Percentiles rank a stretch among this genome's conserved stretches.
phyloP scores from a whole-genome alignment of 1,140 invertebrate species.

The Monochamus saltuarius region DNA sequence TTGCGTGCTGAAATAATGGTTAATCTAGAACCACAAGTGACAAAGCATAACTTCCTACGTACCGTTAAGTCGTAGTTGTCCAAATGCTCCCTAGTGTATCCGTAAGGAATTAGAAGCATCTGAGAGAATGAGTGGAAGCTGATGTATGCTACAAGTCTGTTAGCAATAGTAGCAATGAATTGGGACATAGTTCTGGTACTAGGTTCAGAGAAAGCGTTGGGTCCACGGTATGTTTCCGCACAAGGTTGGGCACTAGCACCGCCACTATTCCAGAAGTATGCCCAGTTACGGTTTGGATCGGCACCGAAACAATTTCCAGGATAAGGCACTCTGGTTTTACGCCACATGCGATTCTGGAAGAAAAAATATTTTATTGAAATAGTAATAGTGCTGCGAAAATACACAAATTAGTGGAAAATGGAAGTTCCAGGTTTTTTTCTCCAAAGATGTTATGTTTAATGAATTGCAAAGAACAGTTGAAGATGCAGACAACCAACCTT shows the following conservation, averaged over 20 bases:
- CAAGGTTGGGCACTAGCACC: conserved; percentile 71
- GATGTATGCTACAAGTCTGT: conserved; percentile 67
- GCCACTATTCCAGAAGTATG: conserved; percentile 65
- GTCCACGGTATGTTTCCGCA: conserved; percentile 69
- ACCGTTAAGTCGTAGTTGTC: conserved; percentile 65
- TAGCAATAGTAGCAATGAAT: conserved; percentile 54
- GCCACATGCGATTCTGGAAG: conserved; percentile 66
- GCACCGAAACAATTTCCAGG: conserved; percentile 58
- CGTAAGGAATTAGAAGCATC: conserved; percentile 70
- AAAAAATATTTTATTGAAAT: no score
- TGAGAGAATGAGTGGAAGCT: conserved; percentile 78
- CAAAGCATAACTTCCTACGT: conserved; percentile 27
- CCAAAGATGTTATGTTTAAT: no score
- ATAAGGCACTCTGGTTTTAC: conserved; percentile 66
- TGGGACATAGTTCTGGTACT: conserved; percentile 64
- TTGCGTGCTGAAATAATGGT: conserved; percentile 50
- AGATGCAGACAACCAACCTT: no score
- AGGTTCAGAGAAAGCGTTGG: conserved; percentile 69
- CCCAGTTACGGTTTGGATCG: conserved; percentile 77
- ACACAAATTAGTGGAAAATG: no score
- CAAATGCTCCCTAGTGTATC: conserved; percentile 60
- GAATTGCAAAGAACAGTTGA: no score
- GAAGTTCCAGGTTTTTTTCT: no score
- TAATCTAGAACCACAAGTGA: no score
- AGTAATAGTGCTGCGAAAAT: no score